Evolutionary conservation across 1,140 invertebrate genomes (phyloP).

Genomic region (Bradysia coprophila): DNA sequence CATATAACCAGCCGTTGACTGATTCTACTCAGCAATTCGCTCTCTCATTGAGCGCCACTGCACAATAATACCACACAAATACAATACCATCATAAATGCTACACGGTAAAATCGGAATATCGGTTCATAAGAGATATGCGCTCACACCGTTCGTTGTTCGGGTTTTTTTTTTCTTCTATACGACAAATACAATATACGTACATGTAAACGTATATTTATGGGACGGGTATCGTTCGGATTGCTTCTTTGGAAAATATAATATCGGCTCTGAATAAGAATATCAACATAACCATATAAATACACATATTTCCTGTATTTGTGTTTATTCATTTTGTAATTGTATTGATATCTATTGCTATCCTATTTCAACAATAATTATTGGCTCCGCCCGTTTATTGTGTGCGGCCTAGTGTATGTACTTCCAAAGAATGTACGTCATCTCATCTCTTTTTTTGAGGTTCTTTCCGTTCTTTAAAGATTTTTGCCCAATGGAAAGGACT

Average conservation of each 20-base stretch:
- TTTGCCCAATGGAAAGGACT: not conserved
- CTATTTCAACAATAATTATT: constrained; percentile 3
- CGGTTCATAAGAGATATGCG: too few relatives aligned
- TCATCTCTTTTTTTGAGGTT: not conserved
- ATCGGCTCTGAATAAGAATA: not conserved
- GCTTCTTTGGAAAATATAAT: not conserved
- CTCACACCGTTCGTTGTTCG: not conserved
- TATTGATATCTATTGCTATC: constrained; percentile 3
- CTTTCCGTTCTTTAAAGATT: not conserved
- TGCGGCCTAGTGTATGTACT: not conserved
- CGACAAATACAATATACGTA: too few relatives aligned
- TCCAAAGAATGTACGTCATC: not conserved
- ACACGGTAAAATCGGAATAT: too few relatives aligned
- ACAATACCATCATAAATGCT: too few relatives aligned
- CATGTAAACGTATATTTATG: too few relatives aligned
- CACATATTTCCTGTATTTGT: not conserved
- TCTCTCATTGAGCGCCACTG: too few relatives aligned
- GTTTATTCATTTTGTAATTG: constrained; percentile 1
- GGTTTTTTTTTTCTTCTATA: not conserved
- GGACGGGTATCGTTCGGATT: not conserved
- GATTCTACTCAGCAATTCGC: not conserved
- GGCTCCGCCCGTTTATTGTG: constrained; percentile 2
- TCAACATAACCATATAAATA: not conserved
- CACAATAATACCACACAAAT: too few relatives aligned
- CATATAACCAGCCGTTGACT: constrained; percentile 3